phyloP scores from a whole-genome alignment of 2,797 vertebrate genomes.

The Gobio occitaniae region DNA sequence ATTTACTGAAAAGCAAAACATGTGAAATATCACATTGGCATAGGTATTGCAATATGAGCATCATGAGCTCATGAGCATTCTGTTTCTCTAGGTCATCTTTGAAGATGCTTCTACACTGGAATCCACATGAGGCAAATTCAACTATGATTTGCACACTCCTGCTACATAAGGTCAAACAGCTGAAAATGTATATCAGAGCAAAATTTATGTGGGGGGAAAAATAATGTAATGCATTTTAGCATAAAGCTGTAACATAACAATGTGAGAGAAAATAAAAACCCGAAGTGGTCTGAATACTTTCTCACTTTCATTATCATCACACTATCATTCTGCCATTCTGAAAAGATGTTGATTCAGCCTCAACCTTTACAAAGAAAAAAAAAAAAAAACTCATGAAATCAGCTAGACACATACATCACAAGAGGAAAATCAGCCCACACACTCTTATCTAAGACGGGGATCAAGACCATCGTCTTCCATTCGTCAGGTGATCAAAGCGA shows the following conservation, averaged over 20 bases:
- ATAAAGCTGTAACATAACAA: background rate
- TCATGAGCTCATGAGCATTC: too few species aligned
- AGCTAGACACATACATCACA: constrained; percentile 23
- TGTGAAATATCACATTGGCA: background rate
- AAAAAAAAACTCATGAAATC: background rate
- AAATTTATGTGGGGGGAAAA: background rate
- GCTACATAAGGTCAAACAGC: background rate
- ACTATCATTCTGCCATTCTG: background rate
- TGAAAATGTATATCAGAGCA: background rate
- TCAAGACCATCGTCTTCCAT: constrained; percentile 30
- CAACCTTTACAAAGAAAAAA: background rate
- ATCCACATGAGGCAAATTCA: background rate
- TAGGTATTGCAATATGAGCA: background rate
- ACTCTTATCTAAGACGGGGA: constrained; percentile 46
- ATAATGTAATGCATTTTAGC: background rate
- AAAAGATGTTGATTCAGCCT: constrained; percentile 30
- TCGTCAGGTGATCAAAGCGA: constrained; percentile 44
- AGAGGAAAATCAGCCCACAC: constrained; percentile 38
- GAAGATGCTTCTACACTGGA: background rate
- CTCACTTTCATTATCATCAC: background rate
- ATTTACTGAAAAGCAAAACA: background rate
- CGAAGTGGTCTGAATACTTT: background rate
- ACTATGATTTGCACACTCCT: too few species aligned
- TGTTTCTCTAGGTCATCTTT: background rate
- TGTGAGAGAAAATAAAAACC: background rate